These are phyloP conservation scores for Mesaphorura yosii DNA, from an alignment of 1,140 invertebrate species.

Conservation along the genomic window DNA sequence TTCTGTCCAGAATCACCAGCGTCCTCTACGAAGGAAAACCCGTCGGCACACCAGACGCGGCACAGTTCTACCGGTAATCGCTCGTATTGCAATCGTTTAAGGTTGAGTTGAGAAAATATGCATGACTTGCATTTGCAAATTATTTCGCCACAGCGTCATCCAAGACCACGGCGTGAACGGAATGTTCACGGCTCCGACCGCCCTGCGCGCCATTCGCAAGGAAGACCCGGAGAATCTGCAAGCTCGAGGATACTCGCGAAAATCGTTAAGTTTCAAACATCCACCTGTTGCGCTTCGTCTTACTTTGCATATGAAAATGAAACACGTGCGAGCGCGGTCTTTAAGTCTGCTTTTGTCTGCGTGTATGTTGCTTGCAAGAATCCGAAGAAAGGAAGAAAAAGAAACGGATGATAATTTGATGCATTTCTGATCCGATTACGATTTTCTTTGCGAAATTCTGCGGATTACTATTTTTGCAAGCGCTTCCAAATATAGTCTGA, in stretches of 20 bases:
- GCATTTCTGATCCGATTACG: no score
- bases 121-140: background rate
- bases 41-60: conserved; percentile 78
- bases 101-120: background rate
- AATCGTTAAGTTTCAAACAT: conserved; percentile 39
- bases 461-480: no score
- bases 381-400: no score
- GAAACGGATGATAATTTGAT: no score
- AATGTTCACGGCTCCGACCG: conserved; percentile 81
- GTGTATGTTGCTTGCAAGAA: no score
- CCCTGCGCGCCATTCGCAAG: conserved; percentile 66
- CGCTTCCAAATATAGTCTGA: no score
- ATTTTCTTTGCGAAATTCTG: no score
- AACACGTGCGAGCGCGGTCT: no score
- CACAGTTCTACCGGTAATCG: conserved; percentile 76
- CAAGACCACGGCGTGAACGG: conserved; percentile 70
- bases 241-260: conserved; percentile 55
- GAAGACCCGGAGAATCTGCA: conserved; percentile 56
- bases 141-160: conserved; percentile 54
- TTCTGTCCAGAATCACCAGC: conserved; percentile 80
- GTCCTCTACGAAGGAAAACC: conserved; percentile 91
- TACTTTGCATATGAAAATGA: no score
- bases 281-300: background rate
- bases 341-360: no score
- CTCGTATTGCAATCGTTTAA: background rate